phyloP scores from a whole-genome alignment of 2,888 invertebrate genomes.

The Caenorhabditis sp. region DNA sequence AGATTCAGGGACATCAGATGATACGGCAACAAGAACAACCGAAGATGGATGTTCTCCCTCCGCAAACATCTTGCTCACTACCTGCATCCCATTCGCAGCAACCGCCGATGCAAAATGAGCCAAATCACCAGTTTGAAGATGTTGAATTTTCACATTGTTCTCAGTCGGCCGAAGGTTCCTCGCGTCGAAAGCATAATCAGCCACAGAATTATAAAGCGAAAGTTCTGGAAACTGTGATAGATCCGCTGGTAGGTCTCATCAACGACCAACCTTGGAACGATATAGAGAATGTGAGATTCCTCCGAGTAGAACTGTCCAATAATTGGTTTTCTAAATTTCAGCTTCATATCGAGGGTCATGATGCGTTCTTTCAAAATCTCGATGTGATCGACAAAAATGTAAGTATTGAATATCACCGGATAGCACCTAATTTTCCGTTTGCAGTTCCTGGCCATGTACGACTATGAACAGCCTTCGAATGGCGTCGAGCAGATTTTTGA shows the following conservation, averaged over 20 bases:
- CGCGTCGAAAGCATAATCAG: constrained; percentile 34
- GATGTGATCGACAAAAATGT: constrained; percentile 40
- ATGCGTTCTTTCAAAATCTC: background rate
- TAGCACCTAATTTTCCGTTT: background rate
- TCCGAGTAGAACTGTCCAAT: background rate
- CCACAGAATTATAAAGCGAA: constrained; percentile 35
- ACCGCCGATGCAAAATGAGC: too few relatives aligned
- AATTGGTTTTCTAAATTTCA: too few relatives aligned
- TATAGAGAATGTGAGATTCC: constrained; percentile 8
- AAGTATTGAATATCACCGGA: constrained; percentile 4
- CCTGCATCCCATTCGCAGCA: too few relatives aligned
- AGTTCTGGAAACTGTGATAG: constrained; percentile 11
- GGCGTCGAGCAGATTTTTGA: background rate
- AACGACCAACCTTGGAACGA: constrained; percentile 42
- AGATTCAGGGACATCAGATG: background rate
- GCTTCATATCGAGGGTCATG: constrained; percentile 16
- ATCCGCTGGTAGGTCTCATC: constrained; percentile 43
- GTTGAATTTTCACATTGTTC: background rate
- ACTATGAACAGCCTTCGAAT: constrained; percentile 11
- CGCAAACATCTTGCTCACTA: background rate
- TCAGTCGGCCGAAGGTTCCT: constrained; percentile 7
- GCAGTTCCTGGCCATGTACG: constrained; percentile 37
- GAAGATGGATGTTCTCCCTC: background rate
- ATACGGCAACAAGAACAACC: background rate
- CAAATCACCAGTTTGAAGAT: background rate